Evolutionary conservation across 2,797 vertebrate genomes (phyloP), one percentile per base, ranked within the genome.

Genomic region (Mareca strepera): DNA sequence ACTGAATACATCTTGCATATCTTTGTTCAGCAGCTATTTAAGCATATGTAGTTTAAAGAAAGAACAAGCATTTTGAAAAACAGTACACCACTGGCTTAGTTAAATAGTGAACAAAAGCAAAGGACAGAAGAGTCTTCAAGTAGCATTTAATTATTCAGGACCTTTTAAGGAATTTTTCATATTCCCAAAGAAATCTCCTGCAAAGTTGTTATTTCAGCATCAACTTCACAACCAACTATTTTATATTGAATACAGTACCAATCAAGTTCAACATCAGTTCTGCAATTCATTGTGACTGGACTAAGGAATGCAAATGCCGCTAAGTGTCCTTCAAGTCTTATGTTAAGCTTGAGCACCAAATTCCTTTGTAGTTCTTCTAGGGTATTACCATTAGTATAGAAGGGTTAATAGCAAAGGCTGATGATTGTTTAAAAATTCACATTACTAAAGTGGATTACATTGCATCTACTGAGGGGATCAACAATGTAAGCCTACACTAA

Each of bases 401-500:
- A 98, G 97, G 97, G 98, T 98, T 98, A 98, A 98, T 97, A 95
- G 97, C 95, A 96, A 96, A 98, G 96, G 95, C 97, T 97, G 94
- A 97, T 94, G 97, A 98, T 97, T 98, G 97, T 98, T 98, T 97
- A 98, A 98, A 98, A 98, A 98, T 98, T 98, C 98, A 98, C 98
- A 98, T 98, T 98, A 98, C 98, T 97, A 97, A 98, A 98, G 98
- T 98, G 97, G 98, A 98, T 98, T 98, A 98, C 97, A 97, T 96
- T 97, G 98, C 98, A 98, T 98, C 98, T 97, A 98, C 98, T 97
- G 97, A 98, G 95, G 97, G 97, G 98, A 98, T 98, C 98, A 98
- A 98, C 98, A 98, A 96, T 96, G 97, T 98, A 98, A 98, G 98
- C 98, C 97, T 98, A 98, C 97, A 98, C 98, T 98, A 98, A 98